These are phyloP conservation scores for Tipula unca DNA, from an alignment of 2,888 invertebrate genomes.

Conservation along the genomic window DNA sequence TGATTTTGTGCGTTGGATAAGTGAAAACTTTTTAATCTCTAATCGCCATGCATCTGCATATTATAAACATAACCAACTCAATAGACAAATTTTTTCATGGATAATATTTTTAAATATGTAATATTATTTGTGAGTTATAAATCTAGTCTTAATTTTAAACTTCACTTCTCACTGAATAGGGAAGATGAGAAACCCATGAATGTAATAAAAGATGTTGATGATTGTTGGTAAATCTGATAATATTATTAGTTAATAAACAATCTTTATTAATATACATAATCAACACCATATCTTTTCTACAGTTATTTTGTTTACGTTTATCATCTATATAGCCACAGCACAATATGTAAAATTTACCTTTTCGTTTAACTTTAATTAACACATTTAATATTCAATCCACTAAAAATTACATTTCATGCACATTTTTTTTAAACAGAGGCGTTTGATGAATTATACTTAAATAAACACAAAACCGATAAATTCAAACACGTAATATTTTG, in stretches of 20 bases:
- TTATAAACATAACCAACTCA: no score
- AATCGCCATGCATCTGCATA: no score
- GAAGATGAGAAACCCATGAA: no score
- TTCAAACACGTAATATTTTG: neutral
- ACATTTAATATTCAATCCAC: neutral
- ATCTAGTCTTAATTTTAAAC: no score
- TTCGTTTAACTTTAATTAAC: neutral
- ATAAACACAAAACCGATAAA: neutral
- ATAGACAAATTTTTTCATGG: no score
- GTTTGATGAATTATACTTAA: neutral
- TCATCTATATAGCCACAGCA: neutral
- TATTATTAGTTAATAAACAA: neutral
- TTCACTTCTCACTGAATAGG: no score
- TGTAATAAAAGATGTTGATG: no score
- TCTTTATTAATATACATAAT: neutral
- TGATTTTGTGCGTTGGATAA: no score
- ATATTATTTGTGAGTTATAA: no score
- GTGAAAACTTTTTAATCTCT: no score
- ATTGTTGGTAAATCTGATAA: neutral
- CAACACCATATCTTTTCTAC: neutral
- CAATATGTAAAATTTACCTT: neutral
- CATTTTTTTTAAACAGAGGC: neutral
- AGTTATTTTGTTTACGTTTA: neutral
- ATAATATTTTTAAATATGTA: no score
- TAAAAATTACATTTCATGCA: neutral